These are phyloP conservation scores for Eudasyphora cyanicolor DNA, from an alignment of 2,888 invertebrate genomes.

Conservation along the genomic window DNA sequence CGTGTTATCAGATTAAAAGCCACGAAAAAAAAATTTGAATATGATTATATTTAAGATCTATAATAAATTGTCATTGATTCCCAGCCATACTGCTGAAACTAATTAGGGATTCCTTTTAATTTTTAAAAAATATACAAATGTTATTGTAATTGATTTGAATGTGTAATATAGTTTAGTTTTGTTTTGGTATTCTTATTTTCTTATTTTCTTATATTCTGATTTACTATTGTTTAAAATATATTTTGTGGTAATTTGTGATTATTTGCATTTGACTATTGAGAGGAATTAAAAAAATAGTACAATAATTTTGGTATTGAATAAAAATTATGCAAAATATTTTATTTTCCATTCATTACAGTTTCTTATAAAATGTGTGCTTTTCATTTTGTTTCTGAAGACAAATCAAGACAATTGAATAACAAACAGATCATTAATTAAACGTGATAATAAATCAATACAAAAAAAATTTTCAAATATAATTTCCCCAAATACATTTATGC, in stretches of 20 bases:
- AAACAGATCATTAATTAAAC: neutral
- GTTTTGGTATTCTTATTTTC: neutral
- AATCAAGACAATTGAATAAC: neutral
- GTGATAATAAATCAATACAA: constrained; percentile 37
- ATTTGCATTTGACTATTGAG: neutral
- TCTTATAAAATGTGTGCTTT: constrained; percentile 63
- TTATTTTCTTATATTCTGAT: no score
- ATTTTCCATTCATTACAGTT: constrained; percentile 41
- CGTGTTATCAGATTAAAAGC: no score
- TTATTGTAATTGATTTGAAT: no score
- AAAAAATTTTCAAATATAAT: constrained; percentile 35
- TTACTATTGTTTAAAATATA: neutral
- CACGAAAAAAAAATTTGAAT: no score
- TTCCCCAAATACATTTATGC: constrained; percentile 42
- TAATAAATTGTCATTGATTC: no score
- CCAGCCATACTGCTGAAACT: no score
- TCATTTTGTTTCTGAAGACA: constrained; percentile 34
- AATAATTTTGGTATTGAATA: neutral
- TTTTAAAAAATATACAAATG: neutral
- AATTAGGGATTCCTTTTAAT: neutral
- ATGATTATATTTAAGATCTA: no score
- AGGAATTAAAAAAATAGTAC: neutral
- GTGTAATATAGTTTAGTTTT: neutral
- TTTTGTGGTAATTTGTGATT: neutral
- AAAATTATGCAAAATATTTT: neutral